Base-by-base conservation (phyloP, 2,113 vertebrate genomes). In the Gnathonemus echidnorhynchus region DNA sequence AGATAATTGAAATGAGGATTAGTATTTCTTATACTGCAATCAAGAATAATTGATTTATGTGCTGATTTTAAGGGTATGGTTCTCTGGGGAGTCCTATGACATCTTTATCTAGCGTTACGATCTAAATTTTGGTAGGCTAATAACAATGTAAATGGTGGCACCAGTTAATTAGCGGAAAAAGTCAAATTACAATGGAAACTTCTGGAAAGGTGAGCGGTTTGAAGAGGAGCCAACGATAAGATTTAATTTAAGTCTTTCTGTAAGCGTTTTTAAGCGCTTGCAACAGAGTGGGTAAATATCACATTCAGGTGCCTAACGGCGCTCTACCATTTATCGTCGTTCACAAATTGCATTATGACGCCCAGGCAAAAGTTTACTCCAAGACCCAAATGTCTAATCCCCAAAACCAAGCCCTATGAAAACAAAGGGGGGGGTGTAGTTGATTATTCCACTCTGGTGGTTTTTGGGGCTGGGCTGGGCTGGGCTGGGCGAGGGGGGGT, bases 381-480 rank as follows among this genome's bases (percentile, higher is more conserved):
- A 17, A 89, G 83, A 50, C 89, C 90, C 91, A 92, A 91, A 93
- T 92, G 91, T 46, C 88, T 88, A 89, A 90, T 89, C 89, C 89
- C 89, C 70, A 58, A 87, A 91, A 88, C 52, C 66, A 5, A 91
- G 58, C 19, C 88, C 35, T 88, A 46, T 52, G 21, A 91, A 90
- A 91, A 93, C 90, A 91, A 90, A 86, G 87, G 83, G 49, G 77
- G 17, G 27, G 13, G 50, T 31, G 80, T 42, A 53, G 35, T 48
- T 92, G 90, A 92, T 91, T 90, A 91, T 70, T 24, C 52, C 17
- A 62, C 19, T 74, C 88, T 46, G 88, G 77, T 88, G 70, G 35
- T 39, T 27, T 70, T 70, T 27, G 62, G 27, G 7, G 58, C 11
- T n/a, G 58, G 24, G 56, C 21, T 0, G 50, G 3, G 15, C 7